Conservation (phyloP, 2,888 invertebrate species). For the Meteorus colon region DNA sequence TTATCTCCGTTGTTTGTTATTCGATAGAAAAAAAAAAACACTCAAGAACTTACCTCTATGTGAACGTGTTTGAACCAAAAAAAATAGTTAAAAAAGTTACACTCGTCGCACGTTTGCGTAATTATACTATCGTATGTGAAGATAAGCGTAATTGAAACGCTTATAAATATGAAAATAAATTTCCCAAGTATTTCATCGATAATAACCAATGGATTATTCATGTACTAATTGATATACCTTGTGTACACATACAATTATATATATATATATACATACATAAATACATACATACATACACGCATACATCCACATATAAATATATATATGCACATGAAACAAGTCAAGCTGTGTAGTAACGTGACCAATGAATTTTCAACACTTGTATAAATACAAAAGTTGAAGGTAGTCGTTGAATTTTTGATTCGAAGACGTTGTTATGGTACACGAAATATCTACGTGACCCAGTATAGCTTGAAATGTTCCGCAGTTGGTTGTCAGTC, state of each 20-base stretch:
- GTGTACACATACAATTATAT: background rate
- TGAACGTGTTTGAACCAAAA: background rate
- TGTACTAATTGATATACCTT: constrained; percentile 7
- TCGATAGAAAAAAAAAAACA: background rate
- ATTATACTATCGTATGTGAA: constrained; percentile 10
- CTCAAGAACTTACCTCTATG: background rate
- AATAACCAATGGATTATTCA: constrained; percentile 15
- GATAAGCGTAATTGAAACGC: background rate
- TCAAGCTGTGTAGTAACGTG: constrained; percentile 11
- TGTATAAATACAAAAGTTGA: constrained; percentile 21
- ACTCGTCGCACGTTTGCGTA: constrained; percentile 17
- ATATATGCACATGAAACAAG: background rate
- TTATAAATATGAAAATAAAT: background rate
- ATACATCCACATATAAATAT: too few species aligned
- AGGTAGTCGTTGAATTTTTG: constrained; percentile 14
- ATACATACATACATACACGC: too few species aligned
- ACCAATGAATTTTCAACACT: constrained; percentile 27
- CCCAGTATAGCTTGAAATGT: constrained; percentile 6
- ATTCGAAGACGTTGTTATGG: constrained; percentile 19
- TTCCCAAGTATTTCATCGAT: background rate
- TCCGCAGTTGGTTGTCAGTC: constrained; percentile 15
- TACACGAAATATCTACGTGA: constrained; percentile 10
- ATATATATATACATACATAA: too few species aligned
- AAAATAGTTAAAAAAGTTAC: background rate
- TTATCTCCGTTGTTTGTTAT: background rate